Evolutionary conservation across 2,888 invertebrate genomes (phyloP).

Genomic region (Petrolisthes manimaculis): DNA sequence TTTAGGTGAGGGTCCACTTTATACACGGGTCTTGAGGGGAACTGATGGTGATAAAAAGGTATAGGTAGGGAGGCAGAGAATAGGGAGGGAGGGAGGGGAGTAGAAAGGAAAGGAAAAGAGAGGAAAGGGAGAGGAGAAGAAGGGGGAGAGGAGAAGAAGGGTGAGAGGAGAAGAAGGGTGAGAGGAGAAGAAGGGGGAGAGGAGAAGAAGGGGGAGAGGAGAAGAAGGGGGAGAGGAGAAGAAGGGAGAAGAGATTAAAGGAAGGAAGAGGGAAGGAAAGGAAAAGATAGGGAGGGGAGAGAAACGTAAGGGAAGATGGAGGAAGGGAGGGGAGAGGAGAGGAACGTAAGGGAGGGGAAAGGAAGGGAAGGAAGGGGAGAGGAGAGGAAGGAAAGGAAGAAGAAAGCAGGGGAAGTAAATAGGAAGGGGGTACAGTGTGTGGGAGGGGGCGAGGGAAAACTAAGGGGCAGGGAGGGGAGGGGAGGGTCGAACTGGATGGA

Average conservation of each 20-base stretch:
- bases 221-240: background rate
- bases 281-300: background rate
- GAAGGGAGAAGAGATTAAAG: background rate
- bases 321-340: background rate
- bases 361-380: background rate
- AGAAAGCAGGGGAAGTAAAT: background rate
- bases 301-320: background rate
- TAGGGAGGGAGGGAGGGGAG: constrained; percentile 3
- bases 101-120: background rate
- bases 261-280: background rate
- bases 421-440: background rate
- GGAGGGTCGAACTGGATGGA: background rate
- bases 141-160: background rate
- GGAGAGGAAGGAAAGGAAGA: background rate
- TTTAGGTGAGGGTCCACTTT: constrained; percentile 32
- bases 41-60: no score
- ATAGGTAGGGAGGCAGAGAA: background rate
- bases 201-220: background rate
- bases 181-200: background rate
- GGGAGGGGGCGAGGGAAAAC: background rate
- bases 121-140: background rate
- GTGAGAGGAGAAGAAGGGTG: background rate
- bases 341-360: background rate
- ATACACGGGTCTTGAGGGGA: constrained; percentile 13
- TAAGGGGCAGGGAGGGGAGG: background rate